A percentile compares a stretch with the other conserved stretches of the same genome.
phyloP scores from a whole-genome alignment of 1,140 invertebrate species.

The Aethina tumida region DNA sequence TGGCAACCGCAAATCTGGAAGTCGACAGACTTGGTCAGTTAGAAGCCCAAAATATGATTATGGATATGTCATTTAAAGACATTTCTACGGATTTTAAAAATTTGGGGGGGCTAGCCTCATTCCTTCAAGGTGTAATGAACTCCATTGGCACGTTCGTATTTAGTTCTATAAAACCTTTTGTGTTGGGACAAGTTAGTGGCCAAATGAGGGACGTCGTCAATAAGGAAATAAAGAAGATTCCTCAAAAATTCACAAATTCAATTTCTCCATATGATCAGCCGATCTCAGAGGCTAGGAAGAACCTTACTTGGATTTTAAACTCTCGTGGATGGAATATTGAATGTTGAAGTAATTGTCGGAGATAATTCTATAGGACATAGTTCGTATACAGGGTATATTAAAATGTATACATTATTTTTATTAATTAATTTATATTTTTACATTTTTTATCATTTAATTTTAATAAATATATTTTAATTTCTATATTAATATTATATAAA shows the following conservation, averaged over 20 bases:
- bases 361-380: too few species aligned
- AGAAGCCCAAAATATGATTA: slow-evolving; percentile 62
- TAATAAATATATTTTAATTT: too few species aligned
- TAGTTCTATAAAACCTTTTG: slow-evolving; percentile 74
- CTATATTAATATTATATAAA: too few species aligned
- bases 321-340: too few species aligned
- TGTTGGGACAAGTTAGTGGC: slow-evolving; percentile 64
- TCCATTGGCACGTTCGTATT: slow-evolving; percentile 72
- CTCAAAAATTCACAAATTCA: slow-evolving; percentile 71
- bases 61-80: slow-evolving; percentile 68
- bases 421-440: too few species aligned
- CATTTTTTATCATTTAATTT: too few species aligned
- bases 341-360: too few species aligned
- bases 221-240: slow-evolving; percentile 45
- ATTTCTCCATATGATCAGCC: slow-evolving; percentile 76
- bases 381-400: too few species aligned
- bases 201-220: slow-evolving; percentile 45
- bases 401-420: too few species aligned
- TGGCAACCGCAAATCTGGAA: slow-evolving; percentile 53
- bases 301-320: too few species aligned
- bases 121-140: slow-evolving; percentile 67
- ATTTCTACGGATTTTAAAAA: slow-evolving; percentile 75
- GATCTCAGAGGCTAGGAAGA: slow-evolving; percentile 58
- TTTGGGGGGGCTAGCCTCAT: slow-evolving; percentile 58
- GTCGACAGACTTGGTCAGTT: slow-evolving; percentile 63